These are phyloP conservation scores for Enteromius fasciolatus DNA, from an alignment of 2,797 vertebrate genomes.

Conservation along the genomic window DNA sequence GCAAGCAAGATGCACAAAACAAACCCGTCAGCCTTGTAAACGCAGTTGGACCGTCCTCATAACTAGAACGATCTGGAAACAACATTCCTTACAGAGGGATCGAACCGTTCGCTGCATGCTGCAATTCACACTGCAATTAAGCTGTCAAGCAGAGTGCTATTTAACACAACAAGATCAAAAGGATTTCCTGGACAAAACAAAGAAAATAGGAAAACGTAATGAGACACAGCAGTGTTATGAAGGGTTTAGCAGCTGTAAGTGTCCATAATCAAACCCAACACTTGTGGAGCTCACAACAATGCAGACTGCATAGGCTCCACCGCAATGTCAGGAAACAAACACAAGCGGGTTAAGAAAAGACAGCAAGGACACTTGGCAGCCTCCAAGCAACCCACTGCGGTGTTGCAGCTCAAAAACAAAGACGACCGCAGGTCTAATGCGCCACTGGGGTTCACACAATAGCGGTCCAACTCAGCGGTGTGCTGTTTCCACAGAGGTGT, in stretches of 20 bases:
- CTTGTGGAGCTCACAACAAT: constrained; percentile 24
- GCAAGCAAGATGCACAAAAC: constrained; percentile 19
- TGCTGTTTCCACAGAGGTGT: not conserved
- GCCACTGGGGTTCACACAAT: constrained; percentile 10
- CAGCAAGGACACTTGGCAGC: constrained; percentile 28
- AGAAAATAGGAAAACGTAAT: constrained; percentile 9
- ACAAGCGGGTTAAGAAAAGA: not conserved
- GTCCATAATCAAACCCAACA: constrained; percentile 33
- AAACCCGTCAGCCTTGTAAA: constrained; percentile 4
- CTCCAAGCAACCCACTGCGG: not conserved
- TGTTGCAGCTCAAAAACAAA: not conserved
- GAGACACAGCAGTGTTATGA: not conserved
- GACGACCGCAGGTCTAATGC: not conserved
- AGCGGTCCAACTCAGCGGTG: not conserved
- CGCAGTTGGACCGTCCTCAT: not conserved
- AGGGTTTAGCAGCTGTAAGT: constrained; percentile 29
- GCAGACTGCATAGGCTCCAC: not conserved
- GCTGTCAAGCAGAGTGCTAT: not conserved
- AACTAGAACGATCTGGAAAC: not conserved
- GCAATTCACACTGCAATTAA: constrained; percentile 29
- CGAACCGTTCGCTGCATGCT: not conserved
- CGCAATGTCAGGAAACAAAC: constrained; percentile 24
- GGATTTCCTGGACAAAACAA: constrained; percentile 28
- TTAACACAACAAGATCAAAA: constrained; percentile 32
- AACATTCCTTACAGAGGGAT: not conserved